Evolutionary conservation across 2,888 invertebrate genomes (phyloP).

Genomic region (Bombylius major): DNA sequence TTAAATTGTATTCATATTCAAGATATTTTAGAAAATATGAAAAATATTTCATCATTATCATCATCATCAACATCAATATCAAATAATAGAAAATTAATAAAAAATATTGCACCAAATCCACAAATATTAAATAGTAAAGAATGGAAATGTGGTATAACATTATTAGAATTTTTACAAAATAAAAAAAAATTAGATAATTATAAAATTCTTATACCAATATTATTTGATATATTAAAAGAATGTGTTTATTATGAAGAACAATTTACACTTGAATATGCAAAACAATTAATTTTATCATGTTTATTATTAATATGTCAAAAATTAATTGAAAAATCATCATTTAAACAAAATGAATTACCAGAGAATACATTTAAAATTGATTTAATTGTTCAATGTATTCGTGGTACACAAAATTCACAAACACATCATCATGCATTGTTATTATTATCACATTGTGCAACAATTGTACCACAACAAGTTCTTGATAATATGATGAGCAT

Average conservation of each 20-base stretch:
- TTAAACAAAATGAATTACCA: constrained; percentile 29
- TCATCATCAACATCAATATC: not conserved
- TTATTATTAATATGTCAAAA: constrained; percentile 59
- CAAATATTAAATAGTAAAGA: constrained; percentile 45
- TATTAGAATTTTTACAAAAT: constrained; percentile 73
- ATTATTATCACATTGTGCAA: constrained; percentile 66
- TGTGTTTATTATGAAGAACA: constrained; percentile 73
- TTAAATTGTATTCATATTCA: constrained; percentile 49
- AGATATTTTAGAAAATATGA: constrained; percentile 47
- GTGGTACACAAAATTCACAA: constrained; percentile 85
- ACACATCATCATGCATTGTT: constrained; percentile 89
- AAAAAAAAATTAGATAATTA: constrained; percentile 65
- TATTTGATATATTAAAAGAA: constrained; percentile 67
- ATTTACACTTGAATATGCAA: constrained; percentile 71
- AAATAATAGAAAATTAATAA: not conserved
- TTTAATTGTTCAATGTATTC: constrained; percentile 66
- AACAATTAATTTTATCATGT: constrained; percentile 70
- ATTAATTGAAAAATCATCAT: constrained; percentile 27
- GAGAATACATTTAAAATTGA: constrained; percentile 36
- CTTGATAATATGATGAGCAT: constrained; percentile 90
- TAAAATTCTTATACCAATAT: constrained; percentile 51
- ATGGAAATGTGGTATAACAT: constrained; percentile 68
- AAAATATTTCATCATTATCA: constrained; percentile 26
- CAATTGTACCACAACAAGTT: constrained; percentile 68
- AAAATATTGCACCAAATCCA: constrained; percentile 6